Percentiles rank a stretch among this genome's conserved stretches.
phyloP scores from a whole-genome alignment of 37 sponge, comb jelly and placozoan genomes.

The Tethya wilhelma region DNA sequence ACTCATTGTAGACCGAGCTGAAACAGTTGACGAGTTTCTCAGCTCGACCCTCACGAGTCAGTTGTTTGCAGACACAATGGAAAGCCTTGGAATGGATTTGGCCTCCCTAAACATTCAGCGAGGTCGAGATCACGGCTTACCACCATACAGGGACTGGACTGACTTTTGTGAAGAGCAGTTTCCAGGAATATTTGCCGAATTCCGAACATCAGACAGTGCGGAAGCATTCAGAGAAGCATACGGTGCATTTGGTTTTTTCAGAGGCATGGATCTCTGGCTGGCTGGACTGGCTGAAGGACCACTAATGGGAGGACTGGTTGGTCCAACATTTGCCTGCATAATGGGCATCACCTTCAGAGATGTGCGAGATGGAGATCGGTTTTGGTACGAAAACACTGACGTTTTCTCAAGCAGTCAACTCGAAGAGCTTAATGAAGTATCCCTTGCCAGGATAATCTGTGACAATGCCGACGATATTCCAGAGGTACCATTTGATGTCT shows the following conservation, averaged over 20 bases:
- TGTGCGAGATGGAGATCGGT: conserved; percentile 77
- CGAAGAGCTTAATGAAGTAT: conserved; percentile 63
- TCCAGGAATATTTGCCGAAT: conserved; percentile 21
- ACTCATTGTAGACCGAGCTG: conserved; percentile 45
- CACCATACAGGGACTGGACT: conserved; percentile 72
- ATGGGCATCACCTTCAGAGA: conserved; percentile 58
- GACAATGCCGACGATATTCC: conserved; percentile 82
- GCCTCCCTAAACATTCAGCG: conserved; percentile 90
- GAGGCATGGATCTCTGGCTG: conserved; percentile 88
- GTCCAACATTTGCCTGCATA: conserved; percentile 90
- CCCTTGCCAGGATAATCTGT: conserved; percentile 86
- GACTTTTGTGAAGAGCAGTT: conserved; percentile 25
- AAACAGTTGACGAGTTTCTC: conserved; percentile 65
- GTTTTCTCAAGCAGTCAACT: conserved; percentile 65
- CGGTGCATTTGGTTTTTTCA: conserved; percentile 49
- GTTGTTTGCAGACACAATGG: conserved; percentile 60
- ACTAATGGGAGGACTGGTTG: conserved; percentile 55
- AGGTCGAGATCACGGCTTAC: conserved; percentile 91
- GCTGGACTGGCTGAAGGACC: conserved; percentile 84
- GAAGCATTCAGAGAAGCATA: conserved; percentile 18
- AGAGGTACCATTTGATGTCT: conserved; percentile 55
- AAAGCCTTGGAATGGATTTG: conserved; percentile 70
- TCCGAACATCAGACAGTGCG: background rate
- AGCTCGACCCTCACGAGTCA: conserved; percentile 59
- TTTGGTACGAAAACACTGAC: conserved; percentile 73